Percentiles rank a stretch among this genome's conserved stretches.
Evolutionary conservation across 2,888 invertebrate species (phyloP).

Genomic region (Anthophora plumipes): DNA sequence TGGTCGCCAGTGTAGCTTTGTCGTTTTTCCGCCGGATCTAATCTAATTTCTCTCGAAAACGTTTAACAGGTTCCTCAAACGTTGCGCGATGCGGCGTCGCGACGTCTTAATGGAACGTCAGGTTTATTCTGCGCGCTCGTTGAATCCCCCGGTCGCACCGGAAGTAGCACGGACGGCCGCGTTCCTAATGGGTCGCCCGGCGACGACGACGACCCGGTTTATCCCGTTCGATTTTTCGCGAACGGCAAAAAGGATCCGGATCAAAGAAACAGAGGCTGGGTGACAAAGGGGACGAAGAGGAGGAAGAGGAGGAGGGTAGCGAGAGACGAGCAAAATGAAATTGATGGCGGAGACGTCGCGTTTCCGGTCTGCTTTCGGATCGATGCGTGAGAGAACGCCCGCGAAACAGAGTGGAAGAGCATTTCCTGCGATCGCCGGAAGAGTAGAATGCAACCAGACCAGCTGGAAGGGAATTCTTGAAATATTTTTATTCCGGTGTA

Average conservation of each 20-base stretch:
- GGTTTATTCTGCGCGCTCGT: slow-evolving; percentile 34
- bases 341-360: slow-evolving; percentile 45
- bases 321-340: slow-evolving; percentile 37
- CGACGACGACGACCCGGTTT: slow-evolving; percentile 18
- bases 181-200: slow-evolving; percentile 34
- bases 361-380: slow-evolving; percentile 37
- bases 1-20: background rate
- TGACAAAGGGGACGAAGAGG: background rate
- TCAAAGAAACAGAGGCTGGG: slow-evolving; percentile 6
- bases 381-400: slow-evolving; percentile 31
- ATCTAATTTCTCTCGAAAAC: slow-evolving; percentile 26
- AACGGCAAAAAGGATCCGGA: slow-evolving; percentile 4
- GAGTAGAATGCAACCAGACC: background rate
- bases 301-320: background rate
- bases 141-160: slow-evolving; percentile 12
- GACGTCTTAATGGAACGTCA: slow-evolving; percentile 57
- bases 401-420: slow-evolving; percentile 21
- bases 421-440: background rate
- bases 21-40: slow-evolving; percentile 14
- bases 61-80: slow-evolving; percentile 35
- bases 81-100: slow-evolving; percentile 27
- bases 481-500: background rate
- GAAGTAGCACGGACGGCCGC: slow-evolving; percentile 2
- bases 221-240: slow-evolving; percentile 46
- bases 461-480: background rate